Percentiles rank a stretch among this genome's conserved stretches.
These are phyloP conservation scores for Willowsia nigromaculata DNA, from an alignment of 2,888 invertebrate genomes.

Conservation along the genomic window DNA sequence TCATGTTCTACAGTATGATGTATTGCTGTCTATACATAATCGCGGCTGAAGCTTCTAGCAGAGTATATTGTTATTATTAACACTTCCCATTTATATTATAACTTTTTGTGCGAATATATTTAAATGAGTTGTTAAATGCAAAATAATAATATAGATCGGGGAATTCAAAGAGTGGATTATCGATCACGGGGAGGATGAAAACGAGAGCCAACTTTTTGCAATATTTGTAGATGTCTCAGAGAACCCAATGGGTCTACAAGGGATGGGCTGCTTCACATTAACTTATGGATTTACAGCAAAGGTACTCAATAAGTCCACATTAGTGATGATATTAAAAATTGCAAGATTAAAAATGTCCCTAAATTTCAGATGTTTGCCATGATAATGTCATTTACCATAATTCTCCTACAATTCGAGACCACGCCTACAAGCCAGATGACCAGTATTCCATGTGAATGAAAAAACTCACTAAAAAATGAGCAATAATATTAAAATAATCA, in stretches of 20 bases:
- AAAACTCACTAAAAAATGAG: not conserved
- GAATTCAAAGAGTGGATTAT: slow-evolving; percentile 65
- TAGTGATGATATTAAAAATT: not conserved
- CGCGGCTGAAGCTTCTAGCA: slow-evolving; percentile 52
- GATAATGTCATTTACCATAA: slow-evolving; percentile 50
- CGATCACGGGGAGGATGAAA: slow-evolving; percentile 43
- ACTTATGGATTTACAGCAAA: slow-evolving; percentile 56
- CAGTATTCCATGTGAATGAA: not conserved
- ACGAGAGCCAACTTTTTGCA: slow-evolving; percentile 54
- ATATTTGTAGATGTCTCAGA: slow-evolving; percentile 59
- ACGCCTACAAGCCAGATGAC: slow-evolving; percentile 41
- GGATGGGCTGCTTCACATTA: slow-evolving; percentile 57
- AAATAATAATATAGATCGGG: not conserved
- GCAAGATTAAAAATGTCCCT: not conserved
- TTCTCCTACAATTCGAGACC: slow-evolving; percentile 59
- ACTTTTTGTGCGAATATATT: not conserved
- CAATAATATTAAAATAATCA: not conserved
- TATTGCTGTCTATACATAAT: slow-evolving; percentile 44
- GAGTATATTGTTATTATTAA: slow-evolving; percentile 22
- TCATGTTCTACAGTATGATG: slow-evolving; percentile 44
- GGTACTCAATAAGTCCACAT: not conserved
- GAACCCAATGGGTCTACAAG: slow-evolving; percentile 58
- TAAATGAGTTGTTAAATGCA: not conserved
- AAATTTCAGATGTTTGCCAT: slow-evolving; percentile 36
- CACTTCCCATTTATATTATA: not conserved